Evolutionary conservation across 1,140 invertebrate species (phyloP), one percentile per base, ranked within the genome.

Genomic region (Dolichoris vasculosae): DNA sequence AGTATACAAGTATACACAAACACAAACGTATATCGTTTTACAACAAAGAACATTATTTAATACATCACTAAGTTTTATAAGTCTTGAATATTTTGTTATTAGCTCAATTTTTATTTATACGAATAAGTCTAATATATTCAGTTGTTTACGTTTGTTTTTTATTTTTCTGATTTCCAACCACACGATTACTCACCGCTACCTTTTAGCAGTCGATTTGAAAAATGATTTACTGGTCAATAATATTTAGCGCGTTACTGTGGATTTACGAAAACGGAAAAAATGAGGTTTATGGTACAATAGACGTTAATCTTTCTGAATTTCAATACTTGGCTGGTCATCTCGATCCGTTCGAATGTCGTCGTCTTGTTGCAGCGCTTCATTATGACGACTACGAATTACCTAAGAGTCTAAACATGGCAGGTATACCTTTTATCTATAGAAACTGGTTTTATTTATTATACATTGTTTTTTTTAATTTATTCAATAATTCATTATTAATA

Each of bases 251-350:
- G 43, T 43, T 88, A 23, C n/a, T 73, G 43, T 80, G 46, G 26
- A 75, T 73, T 76, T 86, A 40, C 63, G 67, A 76, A 46, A 30
- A 30, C 35, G 30, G 51, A 32, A 51, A 35, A 69, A 86, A 78
- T 20, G 8, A 23, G 59, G 43, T 80, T 30, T 30, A 11, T 69
- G 87, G 87, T 9, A 94, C 94, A 23, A 93, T 95, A 80, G 95
- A 95, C 87, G 89, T 95, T 86, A 95, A 94, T 91, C 82, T 94
- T 26, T 88, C 91, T 8, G 93, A 95, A 87, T 90, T 95, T 51
- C 89, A 94, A 84, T 95, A 95, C 89, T 89, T 96, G 73, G 94
- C 95, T 46, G 90, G 93, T 79, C 94, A 94, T 89, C 89, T 95
- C 48, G 92, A 94, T 78, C 87, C 88, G 35, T 90, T 91, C 84